Conservation (phyloP, 2,113 vertebrate species). For the Seriola dumerili region DNA sequence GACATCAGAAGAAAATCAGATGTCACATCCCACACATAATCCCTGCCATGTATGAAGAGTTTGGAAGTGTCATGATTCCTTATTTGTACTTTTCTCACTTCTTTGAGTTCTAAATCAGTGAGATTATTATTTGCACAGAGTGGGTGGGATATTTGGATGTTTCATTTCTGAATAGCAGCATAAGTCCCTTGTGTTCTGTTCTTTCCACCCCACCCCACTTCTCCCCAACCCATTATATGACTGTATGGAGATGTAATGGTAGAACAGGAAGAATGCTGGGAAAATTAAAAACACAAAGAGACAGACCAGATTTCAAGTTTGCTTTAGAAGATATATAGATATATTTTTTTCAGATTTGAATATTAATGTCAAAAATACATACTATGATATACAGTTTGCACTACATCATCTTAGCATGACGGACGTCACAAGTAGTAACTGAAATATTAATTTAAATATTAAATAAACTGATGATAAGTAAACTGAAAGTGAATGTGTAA, state of each 20-base stretch:
- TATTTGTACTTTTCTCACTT: slow-evolving; percentile 1
- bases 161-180: neutral
- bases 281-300: slow-evolving; percentile 52
- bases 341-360: slow-evolving; percentile 94
- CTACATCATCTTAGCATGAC: slow-evolving; percentile 97
- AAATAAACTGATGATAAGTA: slow-evolving; percentile 93
- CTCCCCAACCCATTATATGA: neutral
- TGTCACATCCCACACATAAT: neutral
- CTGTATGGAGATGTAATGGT: too few relatives aligned
- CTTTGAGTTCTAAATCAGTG: neutral
- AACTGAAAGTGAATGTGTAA: slow-evolving; percentile 94
- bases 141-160: neutral
- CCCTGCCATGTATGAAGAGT: neutral
- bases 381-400: slow-evolving; percentile 98
- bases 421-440: slow-evolving; percentile 96
- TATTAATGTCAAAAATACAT: slow-evolving; percentile 99
- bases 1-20: slow-evolving; percentile 10
- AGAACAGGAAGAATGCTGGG: neutral
- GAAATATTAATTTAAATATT: slow-evolving; percentile 99
- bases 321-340: slow-evolving; percentile 89
- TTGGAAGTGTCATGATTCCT: neutral
- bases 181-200: neutral
- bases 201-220: neutral
- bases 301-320: slow-evolving; percentile 67
- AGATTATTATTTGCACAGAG: neutral